Evolutionary conservation across 1,140 invertebrate genomes (phyloP).

Genomic region (Protaetia brevitarsis): DNA sequence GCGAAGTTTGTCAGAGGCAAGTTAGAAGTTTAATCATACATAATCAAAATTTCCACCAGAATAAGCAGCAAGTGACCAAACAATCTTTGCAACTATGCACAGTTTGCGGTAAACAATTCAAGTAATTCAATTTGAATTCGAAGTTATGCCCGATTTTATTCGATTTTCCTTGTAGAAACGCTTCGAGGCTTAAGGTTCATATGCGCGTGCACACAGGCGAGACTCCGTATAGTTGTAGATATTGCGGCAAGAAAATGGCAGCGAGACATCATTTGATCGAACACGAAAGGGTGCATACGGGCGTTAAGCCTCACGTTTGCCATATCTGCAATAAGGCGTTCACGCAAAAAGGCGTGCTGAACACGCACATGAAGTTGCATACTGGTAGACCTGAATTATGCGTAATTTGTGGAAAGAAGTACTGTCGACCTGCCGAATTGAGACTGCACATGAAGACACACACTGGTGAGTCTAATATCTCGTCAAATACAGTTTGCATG

Average conservation of each 20-base stretch:
- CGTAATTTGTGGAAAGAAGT: constrained; percentile 39
- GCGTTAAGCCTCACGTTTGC: constrained; percentile 47
- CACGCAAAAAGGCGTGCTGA: constrained; percentile 37
- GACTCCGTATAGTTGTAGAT: constrained; percentile 31
- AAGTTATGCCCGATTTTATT: neutral
- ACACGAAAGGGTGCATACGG: constrained; percentile 31
- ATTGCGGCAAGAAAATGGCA: constrained; percentile 27
- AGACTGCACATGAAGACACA: constrained; percentile 41
- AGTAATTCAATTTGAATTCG: constrained; percentile 13
- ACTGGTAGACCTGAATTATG: constrained; percentile 41
- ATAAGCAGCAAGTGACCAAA: neutral
- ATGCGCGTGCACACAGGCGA: constrained; percentile 48
- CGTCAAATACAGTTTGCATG: too few relatives aligned
- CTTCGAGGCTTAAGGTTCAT: constrained; percentile 40
- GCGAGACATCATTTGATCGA: constrained; percentile 26
- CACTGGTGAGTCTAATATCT: too few relatives aligned
- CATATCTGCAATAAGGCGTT: constrained; percentile 45
- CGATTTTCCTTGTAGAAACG: constrained; percentile 1
- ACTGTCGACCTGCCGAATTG: constrained; percentile 42
- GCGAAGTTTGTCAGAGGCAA: constrained; percentile 16
- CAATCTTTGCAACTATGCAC: constrained; percentile 27
- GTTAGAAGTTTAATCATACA: constrained; percentile 21
- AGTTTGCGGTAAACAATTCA: constrained; percentile 32
- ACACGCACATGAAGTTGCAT: constrained; percentile 42
- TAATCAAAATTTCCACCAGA: constrained; percentile 3